Evolutionary conservation across 2,113 vertebrate genomes (phyloP).

Genomic region (Limnothrissa miodon): DNA sequence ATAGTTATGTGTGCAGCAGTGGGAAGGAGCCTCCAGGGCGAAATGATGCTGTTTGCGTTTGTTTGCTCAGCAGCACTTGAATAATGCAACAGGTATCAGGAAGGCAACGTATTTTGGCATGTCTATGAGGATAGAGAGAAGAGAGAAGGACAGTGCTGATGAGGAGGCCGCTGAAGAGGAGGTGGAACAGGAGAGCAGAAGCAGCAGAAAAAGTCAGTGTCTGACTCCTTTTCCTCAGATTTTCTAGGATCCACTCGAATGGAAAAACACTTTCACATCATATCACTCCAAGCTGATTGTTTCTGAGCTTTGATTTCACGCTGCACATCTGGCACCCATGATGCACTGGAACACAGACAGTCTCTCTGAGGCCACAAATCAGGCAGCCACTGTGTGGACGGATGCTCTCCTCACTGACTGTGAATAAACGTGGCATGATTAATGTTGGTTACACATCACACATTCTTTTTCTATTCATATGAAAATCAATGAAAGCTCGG

Average conservation of each 20-base stretch:
- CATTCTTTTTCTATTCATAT: background rate
- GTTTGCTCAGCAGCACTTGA: slow-evolving; percentile 21
- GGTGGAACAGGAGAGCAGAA: background rate
- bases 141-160: background rate
- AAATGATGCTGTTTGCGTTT: slow-evolving; percentile 4
- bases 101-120: slow-evolving; percentile 18
- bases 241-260: slow-evolving; percentile 6
- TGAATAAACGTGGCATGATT: background rate
- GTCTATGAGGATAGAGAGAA: slow-evolving; percentile 10
- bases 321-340: background rate
- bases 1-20: slow-evolving; percentile 19
- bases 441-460: background rate
- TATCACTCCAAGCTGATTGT: background rate
- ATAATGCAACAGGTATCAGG: slow-evolving; percentile 31
- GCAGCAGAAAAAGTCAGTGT: background rate
- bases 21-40: slow-evolving; percentile 11
- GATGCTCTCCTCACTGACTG: background rate
- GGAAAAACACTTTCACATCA: slow-evolving; percentile 11
- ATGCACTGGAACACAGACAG: background rate
- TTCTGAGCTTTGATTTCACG: slow-evolving; percentile 8
- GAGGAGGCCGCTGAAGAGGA: background rate
- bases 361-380: background rate
- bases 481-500: background rate
- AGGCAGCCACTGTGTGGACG: background rate
- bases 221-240: background rate